These are phyloP conservation scores for Lycorma delicatula DNA, from an alignment of 1,140 invertebrate genomes.

Conservation along the genomic window DNA sequence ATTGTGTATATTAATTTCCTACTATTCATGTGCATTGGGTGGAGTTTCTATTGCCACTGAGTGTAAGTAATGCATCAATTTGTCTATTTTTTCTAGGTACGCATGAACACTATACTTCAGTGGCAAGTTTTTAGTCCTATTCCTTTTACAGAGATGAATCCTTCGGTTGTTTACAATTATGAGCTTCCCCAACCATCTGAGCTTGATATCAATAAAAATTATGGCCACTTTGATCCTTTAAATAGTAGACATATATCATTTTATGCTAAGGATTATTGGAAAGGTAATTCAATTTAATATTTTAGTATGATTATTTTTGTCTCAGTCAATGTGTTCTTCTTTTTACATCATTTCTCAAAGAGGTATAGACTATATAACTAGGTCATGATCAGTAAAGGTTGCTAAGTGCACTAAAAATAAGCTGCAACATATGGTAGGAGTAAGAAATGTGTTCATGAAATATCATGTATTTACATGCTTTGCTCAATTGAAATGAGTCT, in stretches of 20 bases:
- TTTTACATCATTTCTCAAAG: too few species aligned
- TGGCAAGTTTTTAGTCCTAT: constrained; percentile 75
- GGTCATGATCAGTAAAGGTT: too few species aligned
- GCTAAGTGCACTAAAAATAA: too few species aligned
- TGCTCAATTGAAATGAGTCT: too few species aligned
- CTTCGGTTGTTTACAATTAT: constrained; percentile 48
- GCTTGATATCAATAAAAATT: constrained; percentile 64
- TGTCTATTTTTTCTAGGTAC: constrained; percentile 49
- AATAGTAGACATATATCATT: constrained; percentile 68
- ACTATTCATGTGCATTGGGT: background rate
- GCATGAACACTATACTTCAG: constrained; percentile 75
- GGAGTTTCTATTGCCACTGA: background rate
- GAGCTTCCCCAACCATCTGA: constrained; percentile 44
- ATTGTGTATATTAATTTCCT: background rate
- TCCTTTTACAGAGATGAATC: constrained; percentile 69
- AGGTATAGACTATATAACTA: too few species aligned
- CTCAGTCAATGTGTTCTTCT: too few species aligned
- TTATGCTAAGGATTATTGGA: constrained; percentile 70
- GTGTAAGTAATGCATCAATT: background rate
- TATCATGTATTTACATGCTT: too few species aligned
- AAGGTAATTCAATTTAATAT: too few species aligned
- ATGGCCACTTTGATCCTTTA: constrained; percentile 68
- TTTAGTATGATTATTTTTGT: too few species aligned
- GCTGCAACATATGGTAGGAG: too few species aligned
- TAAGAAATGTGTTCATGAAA: too few species aligned